Base-by-base conservation (phyloP, 2,797 vertebrate genomes). In the Sus cebifrons region DNA sequence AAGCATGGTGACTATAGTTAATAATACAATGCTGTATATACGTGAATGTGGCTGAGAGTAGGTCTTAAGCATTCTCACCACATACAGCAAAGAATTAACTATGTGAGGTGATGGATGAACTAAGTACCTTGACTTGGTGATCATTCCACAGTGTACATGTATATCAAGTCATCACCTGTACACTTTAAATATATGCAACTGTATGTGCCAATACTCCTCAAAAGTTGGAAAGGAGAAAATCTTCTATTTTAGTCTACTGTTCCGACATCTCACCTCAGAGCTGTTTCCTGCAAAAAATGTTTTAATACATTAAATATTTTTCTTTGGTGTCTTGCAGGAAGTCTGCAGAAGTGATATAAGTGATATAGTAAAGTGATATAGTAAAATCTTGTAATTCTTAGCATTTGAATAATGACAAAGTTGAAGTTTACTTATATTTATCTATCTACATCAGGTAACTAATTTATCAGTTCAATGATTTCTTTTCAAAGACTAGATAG, bases 401-500 rank as follows among this genome's bases (percentile, higher is more conserved):
- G 21, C 70, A 52, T 64, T 91, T 81, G 92, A 91, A 32, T 81
- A 94, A 85, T 14, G 54, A 70, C 52, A 81, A 86, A 82, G 58
- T 71, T 68, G 29, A 81, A 74, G 65, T 73, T 95, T 70, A 81
- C n/a, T n/a, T 89, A 15, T 83, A 79, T 89, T 94, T 84, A 88
- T 92, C 65, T 95, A 65, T 94, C 65, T 95, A 65, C 36, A 86
- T 84, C 65, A 84, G 78, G 86, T 89, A 79, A 84, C 54, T 85
- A 86, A 96, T 86, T 90, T 82, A n/a, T 92, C 88, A 83, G 71
- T 88, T 84, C 52, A 49, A 2, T 67, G 78, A 23, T 87, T 94
- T 94, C 75, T 94, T 91, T 58, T 93, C 62, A 86, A 71, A 85
- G 27, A 71, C 36, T 49, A 65, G 40, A 20, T 32, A 89, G 56